Base-by-base conservation (phyloP, 1,140 invertebrate genomes). In the Pectinophora gossypiella region DNA sequence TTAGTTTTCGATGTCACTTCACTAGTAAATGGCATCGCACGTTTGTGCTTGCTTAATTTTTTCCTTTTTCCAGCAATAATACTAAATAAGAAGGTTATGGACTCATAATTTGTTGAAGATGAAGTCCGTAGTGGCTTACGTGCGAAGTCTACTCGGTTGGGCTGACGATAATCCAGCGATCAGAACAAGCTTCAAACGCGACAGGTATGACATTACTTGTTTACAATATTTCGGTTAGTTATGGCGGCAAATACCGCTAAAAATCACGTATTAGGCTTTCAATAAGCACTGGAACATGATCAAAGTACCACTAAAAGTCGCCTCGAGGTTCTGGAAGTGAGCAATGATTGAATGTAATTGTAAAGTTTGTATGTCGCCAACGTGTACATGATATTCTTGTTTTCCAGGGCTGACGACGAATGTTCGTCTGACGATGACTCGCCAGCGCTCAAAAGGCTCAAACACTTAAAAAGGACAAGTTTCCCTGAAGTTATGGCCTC, bases 191-290 rank as follows among this genome's bases (percentile, higher is more conserved):
- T 74, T 77, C 65, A 86, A 86, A 76, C 71, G 83, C 63, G 74
- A 84, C 77, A 86, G 83, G 83, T 85, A 83, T 76, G 80, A 86
- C 83, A 78, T 66, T 72, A 69, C 68, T 68, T 86, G 79, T 83
- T 84, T 84, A 84, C 77, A 81, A 81, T 68, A 69, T 61, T 71
- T 48, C 47, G 56, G 45, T 63, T 66, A 63, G 76, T 85, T 84
- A 86, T 86, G 83, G 83, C 83, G 83, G 83, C 63, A 86, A 86
- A 86, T 19, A 21, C 18, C 7, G 42, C 19, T 13, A 19, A 64
- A 66, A 68, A 64, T 60, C 44, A 52, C 43, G 44, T 53, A 55
- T 18, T 56, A 22, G 38, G 5, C 32, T 68, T 56, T 61, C 43
- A 46, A 44, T 35, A 51, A 44, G 12, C 15, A 46, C 19, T 36